Evolutionary conservation across 1,140 invertebrate genomes (phyloP), one percentile per base, ranked within the genome.

Genomic region (Diabrotica undecimpunctata): DNA sequence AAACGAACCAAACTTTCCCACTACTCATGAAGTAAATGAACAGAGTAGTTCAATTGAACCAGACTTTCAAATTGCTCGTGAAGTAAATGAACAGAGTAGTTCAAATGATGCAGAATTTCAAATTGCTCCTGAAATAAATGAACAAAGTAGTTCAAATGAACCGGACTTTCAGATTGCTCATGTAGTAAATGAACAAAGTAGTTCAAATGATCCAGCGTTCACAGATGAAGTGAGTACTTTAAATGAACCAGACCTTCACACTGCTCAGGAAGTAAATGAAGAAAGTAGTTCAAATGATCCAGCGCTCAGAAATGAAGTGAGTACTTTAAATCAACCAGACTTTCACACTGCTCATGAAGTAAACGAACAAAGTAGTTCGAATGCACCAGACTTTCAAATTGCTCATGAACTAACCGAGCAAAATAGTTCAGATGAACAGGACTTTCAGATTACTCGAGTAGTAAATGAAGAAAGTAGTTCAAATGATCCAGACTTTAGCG

Each of bases 391-490:
- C 25, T 4, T 25, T 25, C 25, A 25, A 25, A 25, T 25, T 25
- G 25, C 25, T 25, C 25, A 25, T 25, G 25, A 25, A 25, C 25
- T 25, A 25, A 25, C 1, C 4, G 25, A 25, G 25, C 25, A 25
- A 25, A 25, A 25, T 25, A 25, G 25, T 25, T 25, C 25, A 25
- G 4, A 25, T 25, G 25, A 25, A 25, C 25, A 25, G 25, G 25
- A 25, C 25, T 25, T 25, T 25, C 1, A 25, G 1, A 25, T 25
- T 25, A 25, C 25, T 25, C 25, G 25, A 25, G 25, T 25, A 25
- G 25, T 25, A 25, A 25, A 25, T 7, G 67, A 69, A 57, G 51
- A 66, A 58, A 69, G 61, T 36, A 35, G n/a, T 36, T 8, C 35
- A 54, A 25, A 13, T 9, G 54, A 55, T 14, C 54, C 54, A 10